Evolutionary conservation across 1,140 invertebrate species (phyloP).

Genomic region (Scylla paramamosain): DNA sequence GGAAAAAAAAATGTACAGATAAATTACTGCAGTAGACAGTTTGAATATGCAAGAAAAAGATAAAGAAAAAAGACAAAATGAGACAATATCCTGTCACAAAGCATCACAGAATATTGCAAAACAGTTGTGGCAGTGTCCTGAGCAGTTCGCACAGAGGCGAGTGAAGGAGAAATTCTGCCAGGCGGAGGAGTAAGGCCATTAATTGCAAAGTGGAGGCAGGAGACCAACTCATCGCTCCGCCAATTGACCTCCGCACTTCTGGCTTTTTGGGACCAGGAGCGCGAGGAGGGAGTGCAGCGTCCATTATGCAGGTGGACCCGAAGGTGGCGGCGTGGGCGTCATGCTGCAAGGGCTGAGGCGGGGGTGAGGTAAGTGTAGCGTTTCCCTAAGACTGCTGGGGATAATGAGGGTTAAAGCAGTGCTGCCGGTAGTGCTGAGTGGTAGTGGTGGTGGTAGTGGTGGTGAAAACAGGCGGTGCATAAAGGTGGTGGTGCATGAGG

Average conservation of each 20-base stretch:
- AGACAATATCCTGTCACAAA: too few species aligned
- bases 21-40: too few species aligned
- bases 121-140: too few species aligned
- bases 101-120: too few species aligned
- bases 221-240: not conserved
- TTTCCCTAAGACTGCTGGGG: conserved; percentile 8
- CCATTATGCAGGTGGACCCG: not conserved
- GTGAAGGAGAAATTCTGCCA: too few species aligned
- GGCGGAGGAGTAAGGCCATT: not conserved
- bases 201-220: not conserved
- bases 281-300: not conserved
- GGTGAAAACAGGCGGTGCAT: not conserved
- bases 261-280: not conserved
- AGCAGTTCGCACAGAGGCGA: too few species aligned
- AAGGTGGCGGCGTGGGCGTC: not conserved
- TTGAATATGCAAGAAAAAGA: too few species aligned
- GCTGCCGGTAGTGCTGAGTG: not conserved
- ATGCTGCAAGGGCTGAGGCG: not conserved
- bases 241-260: not conserved
- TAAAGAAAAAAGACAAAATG: too few species aligned
- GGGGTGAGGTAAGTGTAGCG: not conserved
- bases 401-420: not conserved
- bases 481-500: too few species aligned
- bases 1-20: too few species aligned
- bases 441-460: not conserved